phyloP scores from a whole-genome alignment of 2,888 invertebrate species.

The Hoplodrina ambigua region DNA sequence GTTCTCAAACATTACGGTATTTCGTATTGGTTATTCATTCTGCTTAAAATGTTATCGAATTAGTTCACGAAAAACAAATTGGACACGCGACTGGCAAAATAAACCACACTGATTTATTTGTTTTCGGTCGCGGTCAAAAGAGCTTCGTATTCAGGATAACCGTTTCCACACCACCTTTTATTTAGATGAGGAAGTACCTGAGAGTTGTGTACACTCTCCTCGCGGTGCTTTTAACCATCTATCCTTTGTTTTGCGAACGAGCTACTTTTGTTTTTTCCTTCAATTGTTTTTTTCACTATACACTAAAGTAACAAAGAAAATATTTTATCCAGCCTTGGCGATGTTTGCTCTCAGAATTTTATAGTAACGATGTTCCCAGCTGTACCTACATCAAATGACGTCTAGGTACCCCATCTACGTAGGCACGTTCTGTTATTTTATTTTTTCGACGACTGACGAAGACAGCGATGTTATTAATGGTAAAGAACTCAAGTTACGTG shows the following conservation, averaged over 20 bases:
- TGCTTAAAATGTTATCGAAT: conserved; percentile 51
- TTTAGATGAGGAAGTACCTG: conserved; percentile 63
- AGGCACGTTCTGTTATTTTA: conserved; percentile 31
- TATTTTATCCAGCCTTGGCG: conserved; percentile 47
- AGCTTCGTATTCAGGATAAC: conserved; percentile 57
- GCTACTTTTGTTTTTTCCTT: conserved; percentile 59
- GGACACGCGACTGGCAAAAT: conserved; percentile 37
- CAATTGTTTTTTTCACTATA: conserved; percentile 56
- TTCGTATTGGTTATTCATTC: conserved; percentile 27
- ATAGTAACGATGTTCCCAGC: conserved; percentile 32
- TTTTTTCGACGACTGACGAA: conserved; percentile 26
- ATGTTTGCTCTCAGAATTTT: conserved; percentile 47
- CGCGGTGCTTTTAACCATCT: conserved; percentile 38
- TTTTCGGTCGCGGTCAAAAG: conserved; percentile 60
- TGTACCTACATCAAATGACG: conserved; percentile 22
- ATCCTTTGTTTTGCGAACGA: conserved; percentile 57
- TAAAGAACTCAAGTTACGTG: conserved; percentile 9
- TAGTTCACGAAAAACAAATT: conserved; percentile 56
- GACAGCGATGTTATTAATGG: conserved; percentile 10
- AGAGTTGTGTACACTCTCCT: conserved; percentile 46
- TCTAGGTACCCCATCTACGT: conserved; percentile 14
- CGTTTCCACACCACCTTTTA: conserved; percentile 63
- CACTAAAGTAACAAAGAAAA: conserved; percentile 49
- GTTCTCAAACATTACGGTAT: conserved; percentile 20
- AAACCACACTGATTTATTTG: conserved; percentile 63